Percentiles rank a stretch among this genome's conserved stretches.
These are phyloP conservation scores for Drosophila virilis DNA, from an alignment of 1,140 invertebrate genomes.

Conservation along the genomic window DNA sequence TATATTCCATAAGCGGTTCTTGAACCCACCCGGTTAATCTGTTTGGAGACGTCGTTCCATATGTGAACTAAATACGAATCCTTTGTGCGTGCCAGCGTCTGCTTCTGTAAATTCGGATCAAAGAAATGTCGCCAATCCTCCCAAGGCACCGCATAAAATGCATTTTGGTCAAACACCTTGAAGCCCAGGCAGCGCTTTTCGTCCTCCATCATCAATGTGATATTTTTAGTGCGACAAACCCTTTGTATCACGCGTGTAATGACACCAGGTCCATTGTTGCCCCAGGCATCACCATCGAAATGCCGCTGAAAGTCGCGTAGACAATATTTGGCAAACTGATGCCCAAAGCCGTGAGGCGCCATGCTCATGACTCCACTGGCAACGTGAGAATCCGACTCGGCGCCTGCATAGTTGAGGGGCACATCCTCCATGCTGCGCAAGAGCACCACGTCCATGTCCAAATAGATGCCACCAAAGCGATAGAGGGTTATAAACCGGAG, in stretches of 20 bases:
- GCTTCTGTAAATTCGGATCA: conserved; percentile 76
- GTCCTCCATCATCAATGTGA: conserved; percentile 86
- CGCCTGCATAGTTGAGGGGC: conserved; percentile 87
- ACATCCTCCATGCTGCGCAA: conserved; percentile 87
- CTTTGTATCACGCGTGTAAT: conserved; percentile 87
- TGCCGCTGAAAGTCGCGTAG: conserved; percentile 86
- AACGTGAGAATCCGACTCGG: conserved; percentile 86
- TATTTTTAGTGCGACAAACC: conserved; percentile 86
- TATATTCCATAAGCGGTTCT: conserved; percentile 86
- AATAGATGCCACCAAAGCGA: conserved; percentile 91
- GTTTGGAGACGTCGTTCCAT: conserved; percentile 88
- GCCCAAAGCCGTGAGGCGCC: conserved; percentile 85
- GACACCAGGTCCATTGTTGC: conserved; percentile 89
- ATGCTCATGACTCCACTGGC: conserved; percentile 89
- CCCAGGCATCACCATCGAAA: conserved; percentile 88
- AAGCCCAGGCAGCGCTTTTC: conserved; percentile 87
- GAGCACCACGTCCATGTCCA: conserved; percentile 91
- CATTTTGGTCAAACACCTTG: conserved; percentile 86
- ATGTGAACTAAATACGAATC: conserved; percentile 87
- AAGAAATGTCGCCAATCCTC: conserved; percentile 87
- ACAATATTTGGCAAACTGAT: conserved; percentile 86
- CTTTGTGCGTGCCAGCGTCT: conserved; percentile 85
- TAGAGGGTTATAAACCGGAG: conserved; percentile 89
- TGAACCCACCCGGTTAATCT: conserved; percentile 84
- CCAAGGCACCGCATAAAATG: conserved; percentile 89